Conservation (phyloP, 2,113 vertebrate species). For the Leucoraja erinaceus region DNA sequence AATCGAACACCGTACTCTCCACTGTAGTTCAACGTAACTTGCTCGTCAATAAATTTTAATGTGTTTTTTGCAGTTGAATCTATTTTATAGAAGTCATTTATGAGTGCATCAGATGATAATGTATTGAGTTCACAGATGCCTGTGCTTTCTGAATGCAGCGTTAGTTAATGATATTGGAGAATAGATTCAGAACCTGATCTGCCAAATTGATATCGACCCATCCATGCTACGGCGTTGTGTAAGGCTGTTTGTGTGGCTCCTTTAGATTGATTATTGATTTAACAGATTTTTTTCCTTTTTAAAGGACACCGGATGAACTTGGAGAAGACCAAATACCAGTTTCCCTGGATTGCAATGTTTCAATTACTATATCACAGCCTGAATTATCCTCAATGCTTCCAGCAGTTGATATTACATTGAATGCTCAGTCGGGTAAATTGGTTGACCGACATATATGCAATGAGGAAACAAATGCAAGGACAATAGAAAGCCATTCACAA, state of each 20-base stretch:
- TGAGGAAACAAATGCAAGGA: not conserved
- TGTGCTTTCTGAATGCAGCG: not conserved
- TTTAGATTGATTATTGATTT: not conserved
- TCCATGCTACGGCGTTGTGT: not conserved
- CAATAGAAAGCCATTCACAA: not conserved
- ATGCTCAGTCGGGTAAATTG: not conserved
- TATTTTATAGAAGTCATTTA: too few relatives aligned
- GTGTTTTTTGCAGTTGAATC: too few relatives aligned
- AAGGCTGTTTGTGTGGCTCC: not conserved
- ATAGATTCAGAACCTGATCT: not conserved
- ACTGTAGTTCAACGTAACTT: too few relatives aligned
- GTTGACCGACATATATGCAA: not conserved
- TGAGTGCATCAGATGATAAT: not conserved
- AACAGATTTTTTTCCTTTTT: not conserved
- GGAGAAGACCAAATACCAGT: not conserved
- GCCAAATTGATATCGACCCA: not conserved
- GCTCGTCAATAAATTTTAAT: too few relatives aligned
- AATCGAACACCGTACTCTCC: too few relatives aligned
- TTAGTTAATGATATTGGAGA: not conserved
- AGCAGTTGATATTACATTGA: not conserved
- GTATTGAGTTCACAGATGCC: not conserved
- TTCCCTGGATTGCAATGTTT: not conserved
- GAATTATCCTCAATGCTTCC: not conserved
- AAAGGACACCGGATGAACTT: conserved; percentile 22
- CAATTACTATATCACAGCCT: not conserved